Conservation (phyloP, 2,888 invertebrate species). For the Harmothoe impar region DNA sequence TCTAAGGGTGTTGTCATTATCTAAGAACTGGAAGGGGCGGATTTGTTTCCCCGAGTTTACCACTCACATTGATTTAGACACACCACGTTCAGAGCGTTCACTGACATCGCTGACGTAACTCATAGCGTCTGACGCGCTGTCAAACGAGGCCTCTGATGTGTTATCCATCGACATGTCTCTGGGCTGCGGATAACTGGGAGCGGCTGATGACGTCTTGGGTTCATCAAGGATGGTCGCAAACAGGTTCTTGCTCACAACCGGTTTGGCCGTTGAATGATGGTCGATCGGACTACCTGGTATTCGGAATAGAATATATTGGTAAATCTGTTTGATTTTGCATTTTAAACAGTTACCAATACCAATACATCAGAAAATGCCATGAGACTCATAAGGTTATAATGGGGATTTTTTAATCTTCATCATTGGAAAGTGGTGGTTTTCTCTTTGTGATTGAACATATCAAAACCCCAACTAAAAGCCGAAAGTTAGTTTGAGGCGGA, state of each 20-base stretch:
- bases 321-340: too few relatives aligned
- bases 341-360: too few relatives aligned
- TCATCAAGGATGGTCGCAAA: slow-evolving; percentile 3
- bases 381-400: too few relatives aligned
- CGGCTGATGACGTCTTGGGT: neutral
- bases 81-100: neutral
- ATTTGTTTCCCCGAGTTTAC: too few relatives aligned
- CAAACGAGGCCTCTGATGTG: neutral
- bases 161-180: slow-evolving; percentile 3
- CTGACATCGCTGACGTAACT: slow-evolving; percentile 15
- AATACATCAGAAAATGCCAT: too few relatives aligned
- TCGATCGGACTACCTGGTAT: slow-evolving; percentile 27
- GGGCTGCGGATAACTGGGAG: neutral
- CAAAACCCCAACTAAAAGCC: too few relatives aligned
- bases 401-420: too few relatives aligned
- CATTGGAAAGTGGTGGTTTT: neutral
- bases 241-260: slow-evolving; percentile 40
- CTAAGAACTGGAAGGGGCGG: too few relatives aligned
- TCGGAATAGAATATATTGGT: slow-evolving; percentile 11
- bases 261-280: slow-evolving; percentile 1
- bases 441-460: too few relatives aligned
- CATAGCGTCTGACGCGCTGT: neutral
- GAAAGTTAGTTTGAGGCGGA: too few relatives aligned
- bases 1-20: too few relatives aligned
- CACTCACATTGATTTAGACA: neutral